Base-by-base conservation (phyloP, 2,888 invertebrate species). In the Aphidius colemani region DNA sequence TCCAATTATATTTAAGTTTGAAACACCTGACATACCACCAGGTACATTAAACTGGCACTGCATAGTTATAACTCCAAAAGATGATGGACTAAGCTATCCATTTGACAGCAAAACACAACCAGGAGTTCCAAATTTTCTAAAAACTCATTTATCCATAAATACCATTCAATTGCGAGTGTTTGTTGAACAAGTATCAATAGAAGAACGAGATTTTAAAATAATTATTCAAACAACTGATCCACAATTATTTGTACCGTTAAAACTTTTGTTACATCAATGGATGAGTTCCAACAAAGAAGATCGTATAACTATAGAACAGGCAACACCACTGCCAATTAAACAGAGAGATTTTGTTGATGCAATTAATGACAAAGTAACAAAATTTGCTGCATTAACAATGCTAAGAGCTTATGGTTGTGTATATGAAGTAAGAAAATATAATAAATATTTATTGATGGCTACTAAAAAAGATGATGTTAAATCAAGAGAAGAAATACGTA, bases 211-310 rank as follows among this genome's bases (percentile, higher is more conserved):
- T 1, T 30, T 45, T 2, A 11, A 46, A 1, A 57, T 57, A 10
- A 46, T 39, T 7, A 2, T 57, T 43, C 10, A 11, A 48, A 13
- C 39, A 7, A 13, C 64, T 13, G 41, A 43, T 13, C 8, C 7
- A 39, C 18, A 39, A 13, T 7, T 9, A 6, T 39, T 64, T n/a
- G 7, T 9, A 1, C 49, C 18, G n/a, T 41, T 69, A 3, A 53
- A 68, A n/a, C 61, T 57, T 41, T 4, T 67, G 1, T 6, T 70
- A 3, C n/a, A 49, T 8, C 70, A 69, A 45, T 70, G 70, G 70
- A n/a, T 70, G 13, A 45, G 7, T 2, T 57, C 67, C n/a, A 7
- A 30, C 7, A 48, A 8, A 3, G 68, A 66, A 13, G 56, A 64
- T 7, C 39, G 48, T 51, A 45, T 9, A 11, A 3, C 3, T 2